A percentile compares a stretch with the other conserved stretches of the same genome.
These are phyloP conservation scores for Lycophotia porphyrea DNA, from an alignment of 2,888 invertebrate species.

Conservation along the genomic window DNA sequence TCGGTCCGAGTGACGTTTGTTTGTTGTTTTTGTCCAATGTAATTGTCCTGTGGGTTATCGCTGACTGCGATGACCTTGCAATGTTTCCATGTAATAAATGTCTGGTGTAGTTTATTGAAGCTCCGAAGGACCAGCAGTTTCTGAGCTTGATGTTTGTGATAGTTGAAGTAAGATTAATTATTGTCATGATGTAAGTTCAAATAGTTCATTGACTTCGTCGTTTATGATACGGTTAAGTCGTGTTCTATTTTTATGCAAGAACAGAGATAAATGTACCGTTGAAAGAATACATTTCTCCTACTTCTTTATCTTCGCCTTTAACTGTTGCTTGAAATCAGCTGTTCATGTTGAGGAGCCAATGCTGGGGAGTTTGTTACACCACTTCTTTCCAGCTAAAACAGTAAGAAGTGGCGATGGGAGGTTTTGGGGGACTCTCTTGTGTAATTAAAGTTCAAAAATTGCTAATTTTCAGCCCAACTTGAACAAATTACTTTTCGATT, in stretches of 20 bases:
- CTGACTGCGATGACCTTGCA: conserved; percentile 54
- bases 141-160: conserved; percentile 1
- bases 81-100: conserved; percentile 56
- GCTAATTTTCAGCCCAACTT: background rate
- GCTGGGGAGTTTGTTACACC: background rate
- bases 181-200: conserved; percentile 8
- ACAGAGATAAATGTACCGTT: background rate
- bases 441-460: background rate
- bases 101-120: conserved; percentile 38
- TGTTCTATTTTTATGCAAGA: background rate
- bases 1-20: conserved; percentile 39
- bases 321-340: background rate
- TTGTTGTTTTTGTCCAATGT: conserved; percentile 54
- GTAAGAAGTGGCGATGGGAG: background rate
- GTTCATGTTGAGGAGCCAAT: background rate
- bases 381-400: background rate
- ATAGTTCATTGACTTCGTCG: background rate
- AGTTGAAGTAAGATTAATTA: background rate
- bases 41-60: conserved; percentile 68
- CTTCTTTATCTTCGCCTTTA: background rate
- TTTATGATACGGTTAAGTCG: background rate
- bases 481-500: background rate
- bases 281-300: background rate
- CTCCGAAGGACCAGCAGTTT: conserved; percentile 30
- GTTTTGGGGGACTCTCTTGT: background rate